Base-by-base conservation (phyloP, 2,797 vertebrate species). In the Gymnodraco acuticeps region DNA sequence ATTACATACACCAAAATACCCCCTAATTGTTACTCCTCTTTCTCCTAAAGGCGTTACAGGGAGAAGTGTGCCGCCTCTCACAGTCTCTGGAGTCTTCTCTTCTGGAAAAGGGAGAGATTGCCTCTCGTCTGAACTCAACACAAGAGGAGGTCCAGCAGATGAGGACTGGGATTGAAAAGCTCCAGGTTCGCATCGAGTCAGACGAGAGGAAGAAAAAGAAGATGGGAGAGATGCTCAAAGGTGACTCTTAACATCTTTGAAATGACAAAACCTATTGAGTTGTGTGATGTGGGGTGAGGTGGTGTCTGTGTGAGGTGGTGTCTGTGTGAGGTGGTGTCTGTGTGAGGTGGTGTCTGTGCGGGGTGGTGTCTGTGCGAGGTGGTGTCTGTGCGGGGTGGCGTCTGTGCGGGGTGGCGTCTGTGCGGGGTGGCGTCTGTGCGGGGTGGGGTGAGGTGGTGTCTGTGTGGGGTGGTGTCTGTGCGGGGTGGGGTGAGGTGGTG, bases 131-230 rank as follows among this genome's bases (percentile, higher is more conserved):
- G 46, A 94, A 92, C 56, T 95, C 96, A 19, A 96, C 96, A 3
- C 96, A 97, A 68, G 95, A 96, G 8, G 97, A 98, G 81, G 93
- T 96, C 58, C 80, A 80, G 50, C 95, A 97, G 86, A 93, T 98
- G 95, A 93, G 93, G 53, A 85, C 54, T 0, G 96, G 96, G 54
- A 98, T 97, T 1, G 97, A 99, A 90, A 98, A 96, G 75, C 95
- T 99, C 4, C 95, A 95, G 85, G 91, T 96, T 56, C 96, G 96
- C 82, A 98, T 99, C 2, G 96, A 98, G 88, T 96, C 95, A 0
- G 97, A 98, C 15, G 97, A 99, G 86, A 96, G 94, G 80, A 96
- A 95, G 92, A 97, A 94, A 62, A 85, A 46, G 17, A 91, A 92
- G 0, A 70, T 95, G 82, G 80, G 82, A 64, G 95, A 96, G 77